Evolutionary conservation across 2,797 vertebrate genomes (phyloP).

Genomic region (Alouatta caraya): DNA sequence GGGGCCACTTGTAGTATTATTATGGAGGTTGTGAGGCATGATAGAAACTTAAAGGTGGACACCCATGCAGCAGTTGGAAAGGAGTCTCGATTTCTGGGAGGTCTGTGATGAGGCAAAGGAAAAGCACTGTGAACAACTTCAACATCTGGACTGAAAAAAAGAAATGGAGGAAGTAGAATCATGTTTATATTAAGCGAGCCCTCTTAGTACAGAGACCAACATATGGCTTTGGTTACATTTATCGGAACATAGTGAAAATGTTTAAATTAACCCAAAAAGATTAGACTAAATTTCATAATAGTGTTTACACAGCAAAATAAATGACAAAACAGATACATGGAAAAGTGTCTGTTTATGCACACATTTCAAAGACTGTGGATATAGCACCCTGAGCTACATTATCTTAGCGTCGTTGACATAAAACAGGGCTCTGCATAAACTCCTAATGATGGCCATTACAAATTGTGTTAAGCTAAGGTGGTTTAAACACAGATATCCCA

Average conservation of each 20-base stretch:
- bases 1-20: not conserved
- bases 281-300: constrained; percentile 80
- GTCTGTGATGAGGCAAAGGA: constrained; percentile 51
- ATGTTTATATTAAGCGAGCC: constrained; percentile 70
- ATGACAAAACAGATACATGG: constrained; percentile 79
- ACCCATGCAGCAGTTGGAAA: not conserved
- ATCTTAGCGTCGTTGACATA: constrained; percentile 74
- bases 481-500: constrained; percentile 69
- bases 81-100: constrained; percentile 61
- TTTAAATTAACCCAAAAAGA: constrained; percentile 78
- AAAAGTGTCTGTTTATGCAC: constrained; percentile 75
- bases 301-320: constrained; percentile 76
- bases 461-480: constrained; percentile 69
- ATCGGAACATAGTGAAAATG: constrained; percentile 77
- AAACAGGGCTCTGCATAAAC: constrained; percentile 67
- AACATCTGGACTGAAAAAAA: constrained; percentile 62
- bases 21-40: not conserved
- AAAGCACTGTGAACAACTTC: constrained; percentile 16
- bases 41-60: constrained; percentile 35
- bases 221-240: constrained; percentile 80
- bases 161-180: constrained; percentile 62
- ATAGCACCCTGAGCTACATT: constrained; percentile 58
- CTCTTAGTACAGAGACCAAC: constrained; percentile 53
- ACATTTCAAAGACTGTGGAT: constrained; percentile 71
- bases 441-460: constrained; percentile 69